phyloP scores from a whole-genome alignment of 2,797 vertebrate species.

The Cyprinella venusta region DNA sequence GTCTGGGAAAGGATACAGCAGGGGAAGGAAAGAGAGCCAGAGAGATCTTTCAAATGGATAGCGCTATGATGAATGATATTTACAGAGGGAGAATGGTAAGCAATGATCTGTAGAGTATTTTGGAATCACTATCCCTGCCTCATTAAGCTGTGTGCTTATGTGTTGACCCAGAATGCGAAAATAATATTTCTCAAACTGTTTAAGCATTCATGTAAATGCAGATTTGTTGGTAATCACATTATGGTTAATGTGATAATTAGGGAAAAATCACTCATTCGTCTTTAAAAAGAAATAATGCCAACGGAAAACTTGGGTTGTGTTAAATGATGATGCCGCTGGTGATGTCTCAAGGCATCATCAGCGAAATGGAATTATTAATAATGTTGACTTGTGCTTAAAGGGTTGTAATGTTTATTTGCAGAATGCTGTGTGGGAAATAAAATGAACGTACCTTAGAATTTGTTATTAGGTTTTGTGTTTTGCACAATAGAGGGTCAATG shows the following conservation, averaged over 20 bases:
- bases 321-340: slow-evolving; percentile 19
- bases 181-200: slow-evolving; percentile 34
- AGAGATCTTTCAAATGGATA: slow-evolving; percentile 15
- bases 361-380: slow-evolving; percentile 16
- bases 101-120: slow-evolving; percentile 44
- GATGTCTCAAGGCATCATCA: slow-evolving; percentile 6
- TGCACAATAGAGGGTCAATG: neutral
- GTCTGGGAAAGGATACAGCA: slow-evolving; percentile 32
- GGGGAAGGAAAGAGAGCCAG: neutral
- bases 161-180: slow-evolving; percentile 38
- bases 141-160: slow-evolving; percentile 24
- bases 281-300: slow-evolving; percentile 16
- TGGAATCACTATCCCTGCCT: slow-evolving; percentile 36
- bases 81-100: slow-evolving; percentile 34
- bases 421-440: slow-evolving; percentile 2
- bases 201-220: slow-evolving; percentile 35
- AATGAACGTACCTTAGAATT: slow-evolving; percentile 1
- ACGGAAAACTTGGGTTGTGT: neutral
- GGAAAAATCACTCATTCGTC: neutral
- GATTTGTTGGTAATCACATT: slow-evolving; percentile 31
- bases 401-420: slow-evolving; percentile 13
- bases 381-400: slow-evolving; percentile 25
- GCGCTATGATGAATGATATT: slow-evolving; percentile 36
- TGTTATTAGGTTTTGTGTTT: neutral
- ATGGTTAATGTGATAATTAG: slow-evolving; percentile 33